Percentiles rank a stretch among this genome's conserved stretches.
Evolutionary conservation across 2,113 vertebrate genomes (phyloP).

Genomic region (Oncorhynchus masou): DNA sequence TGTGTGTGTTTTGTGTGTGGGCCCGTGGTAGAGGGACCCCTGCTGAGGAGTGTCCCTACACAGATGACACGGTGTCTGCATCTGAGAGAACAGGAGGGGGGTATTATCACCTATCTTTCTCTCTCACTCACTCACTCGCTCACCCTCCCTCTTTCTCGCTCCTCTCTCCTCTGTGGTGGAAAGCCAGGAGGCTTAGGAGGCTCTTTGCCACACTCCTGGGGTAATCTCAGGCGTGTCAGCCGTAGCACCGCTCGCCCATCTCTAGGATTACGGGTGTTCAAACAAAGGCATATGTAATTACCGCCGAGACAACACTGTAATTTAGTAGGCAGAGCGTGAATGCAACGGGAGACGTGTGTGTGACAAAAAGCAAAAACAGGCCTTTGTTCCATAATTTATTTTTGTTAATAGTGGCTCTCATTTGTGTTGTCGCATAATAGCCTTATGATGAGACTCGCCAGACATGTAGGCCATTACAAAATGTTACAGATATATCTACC

Average conservation of each 20-base stretch:
- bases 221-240: slow-evolving; percentile 60
- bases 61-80: background rate
- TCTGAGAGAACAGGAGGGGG: background rate
- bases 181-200: background rate
- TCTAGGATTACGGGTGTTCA: slow-evolving; percentile 64
- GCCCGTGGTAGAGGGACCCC: slow-evolving; percentile 15
- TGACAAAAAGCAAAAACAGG: slow-evolving; percentile 4
- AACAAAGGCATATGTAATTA: slow-evolving; percentile 66
- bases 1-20: slow-evolving; percentile 22
- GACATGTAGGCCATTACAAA: background rate
- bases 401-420: background rate
- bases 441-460: background rate
- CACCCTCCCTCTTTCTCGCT: slow-evolving; percentile 21
- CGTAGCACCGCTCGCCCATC: slow-evolving; percentile 54
- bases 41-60: slow-evolving; percentile 7
- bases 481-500: background rate
- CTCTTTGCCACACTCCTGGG: slow-evolving; percentile 31
- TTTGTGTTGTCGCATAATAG: slow-evolving; percentile 22
- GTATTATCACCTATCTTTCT: background rate
- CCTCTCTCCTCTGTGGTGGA: background rate
- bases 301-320: slow-evolving; percentile 50
- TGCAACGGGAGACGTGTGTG: background rate
- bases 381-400: slow-evolving; percentile 5
- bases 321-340: background rate
- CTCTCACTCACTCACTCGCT: background rate